phyloP scores from a whole-genome alignment of 2,888 invertebrate genomes.

The Parnassius mnemosyne region DNA sequence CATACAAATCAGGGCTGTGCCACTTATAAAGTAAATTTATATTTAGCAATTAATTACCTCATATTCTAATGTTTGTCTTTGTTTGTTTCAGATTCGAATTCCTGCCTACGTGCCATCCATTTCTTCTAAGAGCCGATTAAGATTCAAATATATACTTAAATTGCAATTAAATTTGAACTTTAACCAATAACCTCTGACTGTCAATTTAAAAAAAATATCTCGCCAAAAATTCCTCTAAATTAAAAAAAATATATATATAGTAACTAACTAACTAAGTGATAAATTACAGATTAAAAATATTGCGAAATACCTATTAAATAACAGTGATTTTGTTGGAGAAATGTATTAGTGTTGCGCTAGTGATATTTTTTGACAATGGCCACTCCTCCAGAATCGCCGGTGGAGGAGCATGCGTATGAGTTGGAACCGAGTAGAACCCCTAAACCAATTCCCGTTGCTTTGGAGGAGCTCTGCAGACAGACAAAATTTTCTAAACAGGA shows the following conservation, averaged over 20 bases:
- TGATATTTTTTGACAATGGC: slow-evolving; percentile 80
- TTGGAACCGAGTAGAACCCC: slow-evolving; percentile 89
- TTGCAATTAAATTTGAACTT: neutral
- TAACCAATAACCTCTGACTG: slow-evolving; percentile 4
- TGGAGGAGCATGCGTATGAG: slow-evolving; percentile 92
- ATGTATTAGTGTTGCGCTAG: slow-evolving; percentile 16
- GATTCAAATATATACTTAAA: neutral
- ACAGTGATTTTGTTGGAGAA: slow-evolving; percentile 11
- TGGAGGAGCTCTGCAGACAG: slow-evolving; percentile 94
- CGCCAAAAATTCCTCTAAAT: slow-evolving; percentile 22
- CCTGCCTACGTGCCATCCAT: slow-evolving; percentile 51
- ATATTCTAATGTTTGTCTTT: slow-evolving; percentile 7
- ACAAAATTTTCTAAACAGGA: slow-evolving; percentile 98
- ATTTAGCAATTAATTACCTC: too few relatives aligned
- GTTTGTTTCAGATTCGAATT: slow-evolving; percentile 49
- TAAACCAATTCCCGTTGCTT: slow-evolving; percentile 90
- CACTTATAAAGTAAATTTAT: too few relatives aligned
- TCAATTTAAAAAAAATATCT: slow-evolving; percentile 24
- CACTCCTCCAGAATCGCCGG: slow-evolving; percentile 92
- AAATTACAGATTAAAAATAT: slow-evolving; percentile 26
- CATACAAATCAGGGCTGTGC: too few relatives aligned
- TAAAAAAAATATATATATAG: slow-evolving; percentile 18
- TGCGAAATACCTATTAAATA: slow-evolving; percentile 13
- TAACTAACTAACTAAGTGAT: slow-evolving; percentile 18
- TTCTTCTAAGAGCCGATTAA: slow-evolving; percentile 18